Evolutionary conservation across 2,888 invertebrate genomes (phyloP), one percentile per base, ranked within the genome.

Genomic region (Proisotoma minuta): DNA sequence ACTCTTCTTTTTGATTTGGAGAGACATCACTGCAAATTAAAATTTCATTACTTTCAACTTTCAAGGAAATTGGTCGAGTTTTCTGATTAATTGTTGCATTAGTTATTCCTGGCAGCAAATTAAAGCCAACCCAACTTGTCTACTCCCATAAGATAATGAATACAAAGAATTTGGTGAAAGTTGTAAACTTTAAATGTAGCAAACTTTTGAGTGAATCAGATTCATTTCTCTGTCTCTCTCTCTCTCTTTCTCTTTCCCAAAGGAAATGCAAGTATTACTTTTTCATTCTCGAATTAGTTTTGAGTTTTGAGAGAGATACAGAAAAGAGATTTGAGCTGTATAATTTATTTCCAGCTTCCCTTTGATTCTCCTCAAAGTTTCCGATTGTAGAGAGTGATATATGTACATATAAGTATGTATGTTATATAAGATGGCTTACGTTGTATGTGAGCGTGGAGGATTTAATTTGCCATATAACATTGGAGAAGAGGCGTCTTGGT

Each of bases 1-100:
- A 73, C 69, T 73, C 73, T 65, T 73, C 73, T 61, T 73, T 73
- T 62, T 73, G 73, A 71, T 70, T 73, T 39, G 73, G 73, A 62
- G 73, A 73, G 61, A 70, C 66, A 63, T 70, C 70, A 63, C 73
- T 73, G 70, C 48, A 63, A 67, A 50, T 22, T 22, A 53, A 52
- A 23, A 43, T 43, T 43, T 43, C 43, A 43, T 43, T n/a, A 43
- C 15, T 43, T 43, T 43, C 10, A 43, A 43, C 5, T 43, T 43
- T 18, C 8, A 43, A 43, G 20, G 43, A 43, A 43, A 20, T n/a
- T n/a, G 18, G 43, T 34, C n/a, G n/a, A n/a, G n/a, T n/a, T n/a
- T n/a, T n/a, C n/a, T n/a, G n/a, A n/a, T n/a, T n/a, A n/a, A n/a
- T n/a, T n/a, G n/a, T n/a, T n/a, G n/a, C n/a, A n/a, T n/a, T n/a